Evolutionary conservation across 2,113 vertebrate species (phyloP), one percentile per base, ranked within the genome.

Genomic region (Cygnus atratus): DNA sequence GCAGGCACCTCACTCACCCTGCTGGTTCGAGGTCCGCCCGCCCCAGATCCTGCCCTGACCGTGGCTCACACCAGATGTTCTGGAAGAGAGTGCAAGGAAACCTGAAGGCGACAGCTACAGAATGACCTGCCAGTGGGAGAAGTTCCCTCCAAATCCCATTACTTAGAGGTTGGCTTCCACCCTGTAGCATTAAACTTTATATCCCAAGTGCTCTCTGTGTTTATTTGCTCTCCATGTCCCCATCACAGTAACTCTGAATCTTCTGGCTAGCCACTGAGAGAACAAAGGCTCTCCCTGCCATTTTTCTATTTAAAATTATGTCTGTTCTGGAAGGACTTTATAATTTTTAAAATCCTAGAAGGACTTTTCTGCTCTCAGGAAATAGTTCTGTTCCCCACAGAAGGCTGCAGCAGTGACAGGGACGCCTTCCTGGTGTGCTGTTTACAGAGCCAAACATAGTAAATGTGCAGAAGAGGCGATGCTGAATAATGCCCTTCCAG

Each of bases 111-210:
- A 78, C 52, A 92, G 73, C 33, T 75, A 55, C 7, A 37, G 48
- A 59, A 61, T 70, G 68, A 91, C 52, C 57, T 35, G 84, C 89
- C 77, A 92, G 43, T 11, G 48, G 26, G 39, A 33, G 19, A 95
- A 84, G n/a, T 75, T 84, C 65, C 66, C 58, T 84, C 89, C 87
- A 93, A 65, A 82, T 39, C 24, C 16, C 43, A 2, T 93, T 84
- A 75, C 62, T 95, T 81, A 92, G 84, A 79, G 7, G 37, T 13
- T 72, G 54, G 73, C 58, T 91, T 87, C 0, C 0, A 65, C 62
- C 21, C 26, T 61, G 66, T n/a, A 87, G 61, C 59, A 52, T 55
- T 44, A 80, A 66, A 35, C 41, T 91, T 63, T 81, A 39, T 19
- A 88, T 52, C 7, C 9, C 18, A 84, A 89, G 54, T 8, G 24